Base-by-base conservation (phyloP, 1,140 invertebrate species). In the Drosophila cardini region DNA sequence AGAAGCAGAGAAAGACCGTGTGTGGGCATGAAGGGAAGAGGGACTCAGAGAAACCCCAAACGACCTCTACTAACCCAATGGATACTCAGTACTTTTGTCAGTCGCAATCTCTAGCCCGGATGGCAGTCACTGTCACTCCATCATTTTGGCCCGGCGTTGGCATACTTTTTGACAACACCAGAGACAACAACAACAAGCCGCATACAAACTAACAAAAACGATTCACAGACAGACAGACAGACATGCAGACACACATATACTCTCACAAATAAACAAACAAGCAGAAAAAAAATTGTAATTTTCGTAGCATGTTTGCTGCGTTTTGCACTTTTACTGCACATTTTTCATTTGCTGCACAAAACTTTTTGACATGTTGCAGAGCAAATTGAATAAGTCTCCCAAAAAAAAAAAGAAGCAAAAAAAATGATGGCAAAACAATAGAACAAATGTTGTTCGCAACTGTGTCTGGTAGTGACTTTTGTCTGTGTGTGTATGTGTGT, bases 361-460 rank as follows among this genome's bases (percentile, higher is more conserved):
- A 87, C 83, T 87, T 87, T 87, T 87, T 87, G 83, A 87, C 83
- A 87, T 87, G 83, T 87, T 87, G 83, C 84, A 83, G 79, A 79
- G 79, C 83, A 87, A 87, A 87, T 87, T 87, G 83, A 87, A 87
- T 87, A 87, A 87, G 83, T 87, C 83, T 76, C 64, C 64, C 53
- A 72, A 64, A 65, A 76, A 71, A 80, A 76, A 46, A 67, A 30
- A 18, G 34, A 57, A 16, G 21, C 21, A 26, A 26, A 26, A 26
- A 26, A 26, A 26, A 26, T 26, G 21, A 83, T 61, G 45, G 65
- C 67, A 71, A 61, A 76, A 84, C 83, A 84, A 85, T 70, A 55
- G 81, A 82, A 79, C 72, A 76, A 77, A 83, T 56, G 68, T 72
- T 69, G 36, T 40, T 46, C 42, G 58, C 46, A 76, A 26, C 21